These are phyloP conservation scores for Erynnis tages DNA, from an alignment of 2,888 invertebrate genomes.

Conservation along the genomic window DNA sequence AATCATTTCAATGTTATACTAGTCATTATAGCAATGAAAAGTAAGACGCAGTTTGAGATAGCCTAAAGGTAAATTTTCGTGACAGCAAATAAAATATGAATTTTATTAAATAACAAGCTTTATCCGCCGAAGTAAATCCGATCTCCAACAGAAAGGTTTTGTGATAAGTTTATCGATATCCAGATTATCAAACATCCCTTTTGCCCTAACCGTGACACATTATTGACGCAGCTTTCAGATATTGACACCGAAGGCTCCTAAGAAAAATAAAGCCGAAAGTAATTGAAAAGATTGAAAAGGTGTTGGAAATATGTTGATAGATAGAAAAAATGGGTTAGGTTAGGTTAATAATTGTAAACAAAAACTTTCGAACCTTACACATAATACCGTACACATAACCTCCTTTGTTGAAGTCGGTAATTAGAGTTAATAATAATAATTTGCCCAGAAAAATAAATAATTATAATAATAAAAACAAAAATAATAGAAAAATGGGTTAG, in stretches of 20 bases:
- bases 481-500: too few species aligned
- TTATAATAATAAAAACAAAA: too few species aligned
- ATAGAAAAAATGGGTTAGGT: too few species aligned
- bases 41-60: neutral
- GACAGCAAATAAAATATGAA: neutral
- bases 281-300: neutral
- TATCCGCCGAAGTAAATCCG: constrained; percentile 1
- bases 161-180: constrained; percentile 1
- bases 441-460: too few species aligned
- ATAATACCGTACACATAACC: too few species aligned
- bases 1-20: too few species aligned
- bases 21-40: too few species aligned
- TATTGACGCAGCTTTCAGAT: constrained; percentile 2
- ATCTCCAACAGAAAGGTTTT: constrained; percentile 1
- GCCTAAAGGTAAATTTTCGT: neutral
- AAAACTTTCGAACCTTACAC: too few species aligned
- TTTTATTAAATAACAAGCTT: neutral
- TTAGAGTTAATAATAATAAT: too few species aligned
- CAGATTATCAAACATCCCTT: constrained; percentile 5
- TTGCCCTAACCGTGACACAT: constrained; percentile 6
- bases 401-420: too few species aligned
- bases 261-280: neutral
- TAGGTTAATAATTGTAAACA: too few species aligned
- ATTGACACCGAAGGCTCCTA: neutral
- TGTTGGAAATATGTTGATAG: too few species aligned